A percentile compares a stretch with the other conserved stretches of the same genome.
phyloP scores from a whole-genome alignment of 2,113 vertebrate species.

The Vombatus ursinus region DNA sequence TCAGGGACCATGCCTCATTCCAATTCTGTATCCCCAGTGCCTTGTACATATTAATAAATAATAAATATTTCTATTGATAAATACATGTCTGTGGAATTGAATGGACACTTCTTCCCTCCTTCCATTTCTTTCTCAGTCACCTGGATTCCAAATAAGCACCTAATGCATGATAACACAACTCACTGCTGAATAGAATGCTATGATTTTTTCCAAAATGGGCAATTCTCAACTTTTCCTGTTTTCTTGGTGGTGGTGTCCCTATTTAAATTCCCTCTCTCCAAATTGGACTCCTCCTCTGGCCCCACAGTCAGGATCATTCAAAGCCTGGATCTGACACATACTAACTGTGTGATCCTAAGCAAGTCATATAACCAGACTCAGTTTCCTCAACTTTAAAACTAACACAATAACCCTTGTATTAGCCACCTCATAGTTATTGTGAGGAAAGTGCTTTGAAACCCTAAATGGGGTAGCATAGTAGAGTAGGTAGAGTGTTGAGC shows the following conservation, averaged over 20 bases:
- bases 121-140: not conserved
- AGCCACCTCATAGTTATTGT: not conserved
- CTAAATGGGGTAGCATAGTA: not conserved
- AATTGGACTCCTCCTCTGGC: not conserved
- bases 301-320: no score
- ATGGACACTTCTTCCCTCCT: not conserved
- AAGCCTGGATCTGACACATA: not conserved
- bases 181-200: not conserved
- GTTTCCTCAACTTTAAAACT: not conserved
- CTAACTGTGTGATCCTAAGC: not conserved
- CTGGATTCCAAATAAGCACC: not conserved
- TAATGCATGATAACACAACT: not conserved
- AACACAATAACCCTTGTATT: not conserved
- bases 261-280: no score
- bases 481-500: not conserved
- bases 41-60: not conserved
- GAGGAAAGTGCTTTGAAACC: not conserved
- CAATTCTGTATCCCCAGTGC: not conserved
- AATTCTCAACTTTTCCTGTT: not conserved
- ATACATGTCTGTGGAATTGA: not conserved
- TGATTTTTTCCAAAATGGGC: not conserved
- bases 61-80: not conserved
- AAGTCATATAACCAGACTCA: not conserved
- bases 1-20: not conserved
- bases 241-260: no score